Conservation (phyloP, 2,888 invertebrate genomes). For the Allolobophora icterica region DNA sequence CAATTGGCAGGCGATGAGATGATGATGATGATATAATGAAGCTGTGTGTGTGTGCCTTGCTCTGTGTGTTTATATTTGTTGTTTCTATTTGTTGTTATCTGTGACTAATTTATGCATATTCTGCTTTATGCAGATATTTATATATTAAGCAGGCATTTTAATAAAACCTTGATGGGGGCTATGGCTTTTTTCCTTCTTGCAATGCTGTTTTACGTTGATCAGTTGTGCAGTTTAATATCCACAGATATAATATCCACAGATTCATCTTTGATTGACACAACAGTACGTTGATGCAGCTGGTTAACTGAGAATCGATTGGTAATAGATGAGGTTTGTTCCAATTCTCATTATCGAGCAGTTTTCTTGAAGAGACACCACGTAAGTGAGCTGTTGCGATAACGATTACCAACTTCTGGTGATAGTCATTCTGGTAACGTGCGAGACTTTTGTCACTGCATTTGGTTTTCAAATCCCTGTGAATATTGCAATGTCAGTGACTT, state of each 20-base stretch:
- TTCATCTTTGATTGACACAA: too few species aligned
- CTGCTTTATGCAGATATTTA: neutral
- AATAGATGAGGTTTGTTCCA: neutral
- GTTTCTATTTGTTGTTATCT: neutral
- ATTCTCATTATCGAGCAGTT: neutral
- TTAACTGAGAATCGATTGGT: neutral
- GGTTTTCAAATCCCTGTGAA: neutral
- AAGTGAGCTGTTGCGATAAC: neutral
- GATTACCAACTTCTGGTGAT: neutral
- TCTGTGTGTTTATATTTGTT: neutral
- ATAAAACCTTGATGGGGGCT: neutral
- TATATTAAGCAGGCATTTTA: neutral
- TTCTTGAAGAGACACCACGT: neutral
- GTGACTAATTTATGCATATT: constrained; percentile 5
- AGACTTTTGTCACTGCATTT: neutral
- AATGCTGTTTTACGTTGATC: neutral
- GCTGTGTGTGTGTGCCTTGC: neutral
- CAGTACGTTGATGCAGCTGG: too few species aligned
- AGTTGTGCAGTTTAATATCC: too few species aligned
- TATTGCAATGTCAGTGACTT: neutral
- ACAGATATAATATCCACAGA: too few species aligned
- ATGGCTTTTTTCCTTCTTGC: neutral
- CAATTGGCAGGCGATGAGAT: too few species aligned
- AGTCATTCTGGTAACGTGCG: neutral
- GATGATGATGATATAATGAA: too few species aligned